These are phyloP conservation scores for Gnathonemus longibarbis DNA, from an alignment of 2,113 vertebrate species.

Conservation along the genomic window DNA sequence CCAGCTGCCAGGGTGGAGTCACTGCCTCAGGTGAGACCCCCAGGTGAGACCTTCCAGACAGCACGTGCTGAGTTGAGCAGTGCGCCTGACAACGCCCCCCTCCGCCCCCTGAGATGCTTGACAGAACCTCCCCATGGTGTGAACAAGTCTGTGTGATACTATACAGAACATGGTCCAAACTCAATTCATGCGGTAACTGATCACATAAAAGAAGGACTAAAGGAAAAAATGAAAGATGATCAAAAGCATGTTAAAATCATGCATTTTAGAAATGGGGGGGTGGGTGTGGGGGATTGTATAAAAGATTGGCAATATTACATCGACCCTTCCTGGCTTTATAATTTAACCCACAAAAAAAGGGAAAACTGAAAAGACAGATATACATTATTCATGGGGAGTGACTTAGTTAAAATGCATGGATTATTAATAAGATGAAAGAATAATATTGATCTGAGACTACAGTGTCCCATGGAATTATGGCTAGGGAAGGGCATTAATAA, in stretches of 20 bases:
- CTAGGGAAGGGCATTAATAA: conserved; percentile 10
- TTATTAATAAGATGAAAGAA: conserved; percentile 33
- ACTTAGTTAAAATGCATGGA: conserved; percentile 29
- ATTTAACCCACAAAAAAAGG: conserved; percentile 26
- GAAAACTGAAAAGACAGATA: conserved; percentile 22
- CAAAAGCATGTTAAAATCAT: background rate
- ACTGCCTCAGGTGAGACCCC: background rate
- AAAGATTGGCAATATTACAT: conserved; percentile 9
- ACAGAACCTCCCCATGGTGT: background rate
- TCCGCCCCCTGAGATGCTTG: background rate
- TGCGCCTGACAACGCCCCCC: background rate
- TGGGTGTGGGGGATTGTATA: background rate
- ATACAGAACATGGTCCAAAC: background rate
- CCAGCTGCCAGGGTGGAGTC: background rate
- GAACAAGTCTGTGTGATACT: background rate
- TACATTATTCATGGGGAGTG: conserved; percentile 25
- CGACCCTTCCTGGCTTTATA: conserved; percentile 14
- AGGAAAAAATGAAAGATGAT: background rate
- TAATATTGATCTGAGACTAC: conserved; percentile 28
- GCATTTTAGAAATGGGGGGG: background rate
- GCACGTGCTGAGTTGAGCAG: background rate
- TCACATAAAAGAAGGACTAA: background rate
- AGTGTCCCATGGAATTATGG: conserved; percentile 14
- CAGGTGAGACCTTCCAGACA: background rate
- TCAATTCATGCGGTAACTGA: background rate